Conservation (phyloP, 2,797 vertebrate genomes). For the Liparis tanakae region DNA sequence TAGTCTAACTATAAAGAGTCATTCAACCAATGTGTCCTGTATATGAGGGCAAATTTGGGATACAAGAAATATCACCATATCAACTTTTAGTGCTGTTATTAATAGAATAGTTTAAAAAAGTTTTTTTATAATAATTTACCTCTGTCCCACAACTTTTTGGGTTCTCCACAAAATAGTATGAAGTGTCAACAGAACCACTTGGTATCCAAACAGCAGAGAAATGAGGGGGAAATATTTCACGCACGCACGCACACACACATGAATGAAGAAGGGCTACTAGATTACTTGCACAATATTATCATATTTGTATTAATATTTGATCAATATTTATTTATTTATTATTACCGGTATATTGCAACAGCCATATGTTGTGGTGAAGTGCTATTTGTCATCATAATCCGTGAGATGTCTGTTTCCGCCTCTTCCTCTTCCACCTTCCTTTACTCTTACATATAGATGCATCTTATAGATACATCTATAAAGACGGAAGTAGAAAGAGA, state of each 20-base stretch:
- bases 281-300: not conserved
- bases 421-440: constrained; percentile 1
- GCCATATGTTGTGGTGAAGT: not conserved
- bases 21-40: not conserved
- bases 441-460: not conserved
- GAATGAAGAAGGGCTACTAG: too few species aligned
- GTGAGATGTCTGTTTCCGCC: not conserved
- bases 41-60: not conserved
- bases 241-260: too few species aligned
- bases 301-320: not conserved
- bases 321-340: not conserved
- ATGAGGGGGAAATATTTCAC: constrained; percentile 18
- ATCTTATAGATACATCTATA: too few species aligned
- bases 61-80: not conserved
- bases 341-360: not conserved
- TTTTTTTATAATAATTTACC: constrained; percentile 7
- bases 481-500: constrained; percentile 10
- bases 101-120: not conserved
- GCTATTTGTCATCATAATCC: not conserved
- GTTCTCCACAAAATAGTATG: constrained; percentile 9
- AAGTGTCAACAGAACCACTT: constrained; percentile 8
- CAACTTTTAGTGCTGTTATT: not conserved
- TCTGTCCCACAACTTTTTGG: constrained; percentile 9
- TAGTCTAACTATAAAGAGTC: not conserved
- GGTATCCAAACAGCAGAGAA: constrained; percentile 18